Evolutionary conservation across 2,888 invertebrate species (phyloP), one percentile per base, ranked within the genome.

Genomic region (Cryptus armator): DNA sequence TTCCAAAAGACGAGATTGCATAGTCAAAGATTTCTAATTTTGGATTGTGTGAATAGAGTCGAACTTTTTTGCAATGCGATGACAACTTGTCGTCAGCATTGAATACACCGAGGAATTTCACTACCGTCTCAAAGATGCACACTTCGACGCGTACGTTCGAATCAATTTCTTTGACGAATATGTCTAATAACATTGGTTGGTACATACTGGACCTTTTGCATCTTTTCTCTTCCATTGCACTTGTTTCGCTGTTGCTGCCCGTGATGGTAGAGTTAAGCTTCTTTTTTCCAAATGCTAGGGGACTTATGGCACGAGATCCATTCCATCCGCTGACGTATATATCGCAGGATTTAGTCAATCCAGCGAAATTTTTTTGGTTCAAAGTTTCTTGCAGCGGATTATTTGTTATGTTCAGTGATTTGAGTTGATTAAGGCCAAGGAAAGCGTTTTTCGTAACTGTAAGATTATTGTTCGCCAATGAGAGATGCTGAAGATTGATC

Each of bases 351-450:
- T 53, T 53, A 4, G 53, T 3, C 53, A 53, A 16, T 16, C 53
- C 53, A 16, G 9, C 53, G 16, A 53, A 53, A 53, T n/a, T 16
- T 53, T 16, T 53, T 7, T 53, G 12, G n/a, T 16, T 16, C 16
- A 53, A 53, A 16, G 2, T 16, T 16, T 3, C 16, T 3, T 5
- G 6, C 16, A 53, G 7, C 9, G 53, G 53, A 46, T 90, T 91
- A 51, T 82, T 66, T 1, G 91, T 90, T 0, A 91, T 81, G 32
- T 91, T 85, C 6, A 91, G 81, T 0, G 46, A 14, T 16, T 86
- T 86, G 9, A 91, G 81, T 12, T 89, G 90, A 16, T 88, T 85
- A 24, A 91, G 48, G 2, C 90, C 90, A 6, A 88, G 71, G 43
- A 91, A 89, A 1, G 24, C 51, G 9, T 71, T 71, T 0, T 75